These are phyloP conservation scores for Pangasius sanitwongsei DNA, from an alignment of 2,797 vertebrate species.

Conservation along the genomic window DNA sequence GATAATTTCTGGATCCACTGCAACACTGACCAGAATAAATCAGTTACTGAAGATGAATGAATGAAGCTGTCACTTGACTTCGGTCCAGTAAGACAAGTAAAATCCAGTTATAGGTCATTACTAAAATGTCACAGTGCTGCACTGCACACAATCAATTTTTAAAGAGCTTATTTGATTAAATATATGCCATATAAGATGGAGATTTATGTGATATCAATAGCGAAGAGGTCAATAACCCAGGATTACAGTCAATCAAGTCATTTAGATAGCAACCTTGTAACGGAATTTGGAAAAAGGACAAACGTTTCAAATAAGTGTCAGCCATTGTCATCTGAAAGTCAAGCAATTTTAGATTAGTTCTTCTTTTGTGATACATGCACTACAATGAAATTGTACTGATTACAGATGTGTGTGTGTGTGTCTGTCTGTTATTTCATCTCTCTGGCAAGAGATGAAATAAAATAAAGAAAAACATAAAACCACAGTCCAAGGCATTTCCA, in stretches of 20 bases:
- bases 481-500: conserved; percentile 18
- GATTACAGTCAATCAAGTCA: neutral
- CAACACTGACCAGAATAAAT: conserved; percentile 10
- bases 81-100: neutral
- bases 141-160: neutral
- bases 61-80: neutral
- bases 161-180: conserved; percentile 8
- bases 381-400: conserved; percentile 1
- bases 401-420: conserved; percentile 1
- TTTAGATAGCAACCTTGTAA: conserved; percentile 15
- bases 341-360: neutral
- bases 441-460: conserved; percentile 5
- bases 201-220: conserved; percentile 17
- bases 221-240: neutral
- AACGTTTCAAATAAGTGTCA: neutral
- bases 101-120: conserved; percentile 10
- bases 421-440: conserved; percentile 14
- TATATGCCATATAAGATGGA: neutral
- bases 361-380: neutral
- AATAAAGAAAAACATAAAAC: conserved; percentile 28
- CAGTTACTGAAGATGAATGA: conserved; percentile 1
- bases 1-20: neutral
- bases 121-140: neutral
- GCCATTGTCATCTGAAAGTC: neutral
- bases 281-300: neutral